These are phyloP conservation scores for Cinclus mexicanus DNA, from an alignment of 2,113 vertebrate species.

Conservation along the genomic window DNA sequence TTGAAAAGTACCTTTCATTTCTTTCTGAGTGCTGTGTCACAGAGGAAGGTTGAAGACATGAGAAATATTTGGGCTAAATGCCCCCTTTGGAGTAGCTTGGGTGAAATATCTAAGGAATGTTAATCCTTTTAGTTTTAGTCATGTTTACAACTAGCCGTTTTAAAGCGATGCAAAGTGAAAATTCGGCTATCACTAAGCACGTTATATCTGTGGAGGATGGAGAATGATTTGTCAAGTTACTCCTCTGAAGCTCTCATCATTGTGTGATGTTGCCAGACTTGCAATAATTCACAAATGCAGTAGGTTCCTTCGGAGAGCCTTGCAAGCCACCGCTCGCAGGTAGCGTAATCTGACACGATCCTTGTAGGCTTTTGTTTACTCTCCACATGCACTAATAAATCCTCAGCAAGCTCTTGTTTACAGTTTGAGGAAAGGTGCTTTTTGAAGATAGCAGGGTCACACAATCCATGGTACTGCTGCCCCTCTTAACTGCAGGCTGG, in stretches of 20 bases:
- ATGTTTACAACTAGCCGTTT: conserved; percentile 27
- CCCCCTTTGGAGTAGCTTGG: conserved; percentile 11
- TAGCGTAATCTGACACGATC: conserved; percentile 6
- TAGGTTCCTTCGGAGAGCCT: not conserved
- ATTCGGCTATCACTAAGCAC: not conserved
- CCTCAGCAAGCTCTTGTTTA: conserved; percentile 50
- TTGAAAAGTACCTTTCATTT: not conserved
- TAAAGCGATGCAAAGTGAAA: conserved; percentile 23
- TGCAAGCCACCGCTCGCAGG: not conserved
- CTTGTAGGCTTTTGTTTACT: conserved; percentile 47
- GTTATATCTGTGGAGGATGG: not conserved
- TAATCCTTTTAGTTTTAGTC: conserved; percentile 58
- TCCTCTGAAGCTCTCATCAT: not conserved
- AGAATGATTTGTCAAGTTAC: not conserved
- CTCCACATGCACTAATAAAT: conserved; percentile 46
- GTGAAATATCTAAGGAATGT: conserved; percentile 54
- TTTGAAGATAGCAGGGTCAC: conserved; percentile 19
- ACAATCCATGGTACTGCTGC: not conserved
- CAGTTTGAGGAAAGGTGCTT: conserved; percentile 27
- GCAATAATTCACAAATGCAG: not conserved
- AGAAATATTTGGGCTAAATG: conserved; percentile 4
- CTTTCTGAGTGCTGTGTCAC: not conserved
- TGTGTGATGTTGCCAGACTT: not conserved
- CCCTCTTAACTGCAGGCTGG: not conserved
- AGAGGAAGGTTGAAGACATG: conserved; percentile 3